Percentiles rank a stretch among this genome's conserved stretches.
These are phyloP conservation scores for Melieria crassipennis DNA, from an alignment of 2,888 invertebrate species.

Conservation along the genomic window DNA sequence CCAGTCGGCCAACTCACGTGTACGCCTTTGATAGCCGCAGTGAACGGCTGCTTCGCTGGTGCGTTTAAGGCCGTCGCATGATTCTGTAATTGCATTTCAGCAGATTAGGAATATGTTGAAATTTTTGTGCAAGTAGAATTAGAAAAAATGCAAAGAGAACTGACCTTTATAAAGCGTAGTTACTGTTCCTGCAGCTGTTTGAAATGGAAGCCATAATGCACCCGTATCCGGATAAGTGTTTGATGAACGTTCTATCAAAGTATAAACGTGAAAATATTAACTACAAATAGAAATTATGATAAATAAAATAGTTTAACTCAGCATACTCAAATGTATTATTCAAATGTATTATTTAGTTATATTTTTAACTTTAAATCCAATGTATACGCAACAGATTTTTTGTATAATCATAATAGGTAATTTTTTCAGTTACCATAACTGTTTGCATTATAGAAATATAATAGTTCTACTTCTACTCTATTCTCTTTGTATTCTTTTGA, in stretches of 20 bases:
- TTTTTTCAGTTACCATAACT: no score
- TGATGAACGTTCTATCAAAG: constrained; percentile 70
- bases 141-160: background rate
- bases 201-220: constrained; percentile 79
- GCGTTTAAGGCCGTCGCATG: constrained; percentile 75
- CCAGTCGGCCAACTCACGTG: constrained; percentile 81
- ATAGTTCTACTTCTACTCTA: no score
- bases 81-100: constrained; percentile 68
- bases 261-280: constrained; percentile 39
- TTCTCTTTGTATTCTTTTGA: no score
- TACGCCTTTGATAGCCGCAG: constrained; percentile 77
- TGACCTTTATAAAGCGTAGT: constrained; percentile 81
- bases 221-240: constrained; percentile 69
- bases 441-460: no score
- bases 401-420: no score
- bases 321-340: no score
- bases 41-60: constrained; percentile 77
- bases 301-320: background rate
- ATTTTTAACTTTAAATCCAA: no score
- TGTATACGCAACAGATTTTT: no score
- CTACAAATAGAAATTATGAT: background rate
- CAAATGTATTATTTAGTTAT: no score
- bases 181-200: constrained; percentile 81
- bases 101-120: background rate
- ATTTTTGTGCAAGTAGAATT: background rate